phyloP scores from a whole-genome alignment of 1,140 invertebrate species.

The Pseudachorutes palmiensis region DNA sequence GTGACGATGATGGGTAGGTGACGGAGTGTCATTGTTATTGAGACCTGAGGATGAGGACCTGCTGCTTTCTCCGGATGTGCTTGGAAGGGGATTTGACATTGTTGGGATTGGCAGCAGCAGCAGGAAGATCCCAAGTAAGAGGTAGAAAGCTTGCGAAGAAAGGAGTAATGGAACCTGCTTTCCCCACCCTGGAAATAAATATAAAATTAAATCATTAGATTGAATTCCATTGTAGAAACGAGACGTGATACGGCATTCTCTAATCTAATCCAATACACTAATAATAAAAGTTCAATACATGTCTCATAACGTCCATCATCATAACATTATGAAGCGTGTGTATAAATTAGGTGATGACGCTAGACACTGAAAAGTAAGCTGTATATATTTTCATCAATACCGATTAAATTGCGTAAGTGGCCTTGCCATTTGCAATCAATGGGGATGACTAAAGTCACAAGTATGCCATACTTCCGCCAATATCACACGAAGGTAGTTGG shows the following conservation, averaged over 20 bases:
- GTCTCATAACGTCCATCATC: too few relatives aligned
- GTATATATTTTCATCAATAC: too few relatives aligned
- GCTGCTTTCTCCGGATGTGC: constrained; percentile 4
- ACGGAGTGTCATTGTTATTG: constrained; percentile 2
- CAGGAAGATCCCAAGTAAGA: constrained; percentile 14
- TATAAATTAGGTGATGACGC: too few relatives aligned
- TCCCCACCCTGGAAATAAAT: constrained; percentile 17
- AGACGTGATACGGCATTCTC: neutral
- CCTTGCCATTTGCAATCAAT: neutral
- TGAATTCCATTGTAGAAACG: neutral
- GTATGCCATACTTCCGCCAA: neutral
- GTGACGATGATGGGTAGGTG: neutral
- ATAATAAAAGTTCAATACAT: too few relatives aligned
- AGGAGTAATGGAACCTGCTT: neutral
- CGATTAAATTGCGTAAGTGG: neutral
- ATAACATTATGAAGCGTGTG: too few relatives aligned
- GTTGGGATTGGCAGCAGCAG: constrained; percentile 13
- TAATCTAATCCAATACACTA: neutral
- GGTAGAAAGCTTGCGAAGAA: constrained; percentile 2
- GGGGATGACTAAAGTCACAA: neutral
- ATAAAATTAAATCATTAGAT: neutral
- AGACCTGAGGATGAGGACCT: neutral
- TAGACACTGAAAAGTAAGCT: too few relatives aligned
- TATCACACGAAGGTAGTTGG: neutral
- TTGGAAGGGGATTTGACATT: constrained; percentile 8